Conservation (phyloP, 2,113 vertebrate species). For the Serranochromis macrocephalus region DNA sequence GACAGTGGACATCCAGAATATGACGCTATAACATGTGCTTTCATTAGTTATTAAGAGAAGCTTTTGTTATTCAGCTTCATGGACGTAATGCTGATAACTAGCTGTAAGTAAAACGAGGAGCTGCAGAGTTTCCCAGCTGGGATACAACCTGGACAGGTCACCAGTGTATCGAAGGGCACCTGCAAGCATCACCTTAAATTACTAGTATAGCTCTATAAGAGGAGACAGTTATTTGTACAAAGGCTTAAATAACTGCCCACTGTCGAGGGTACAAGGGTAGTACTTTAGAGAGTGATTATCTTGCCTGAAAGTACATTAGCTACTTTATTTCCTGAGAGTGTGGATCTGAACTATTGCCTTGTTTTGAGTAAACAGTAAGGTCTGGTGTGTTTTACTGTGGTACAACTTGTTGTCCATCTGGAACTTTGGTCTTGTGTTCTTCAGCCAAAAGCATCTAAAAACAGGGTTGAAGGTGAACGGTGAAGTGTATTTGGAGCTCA, state of each 20-base stretch:
- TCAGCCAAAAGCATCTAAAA: background rate
- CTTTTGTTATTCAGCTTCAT: background rate
- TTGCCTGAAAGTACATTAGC: background rate
- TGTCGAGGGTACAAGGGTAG: background rate
- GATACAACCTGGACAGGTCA: background rate
- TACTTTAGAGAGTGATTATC: background rate
- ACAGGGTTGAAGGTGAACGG: background rate
- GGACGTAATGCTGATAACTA: background rate
- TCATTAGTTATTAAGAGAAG: background rate
- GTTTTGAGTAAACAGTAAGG: background rate
- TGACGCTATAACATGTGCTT: accelerated
- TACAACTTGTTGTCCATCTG: background rate
- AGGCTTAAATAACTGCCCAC: too few relatives aligned
- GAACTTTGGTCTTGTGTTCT: background rate
- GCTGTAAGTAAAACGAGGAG: background rate
- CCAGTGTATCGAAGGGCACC: background rate
- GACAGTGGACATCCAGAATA: background rate
- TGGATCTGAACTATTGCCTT: background rate
- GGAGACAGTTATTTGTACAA: background rate
- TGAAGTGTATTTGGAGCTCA: constrained; percentile 13
- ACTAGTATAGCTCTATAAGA: background rate
- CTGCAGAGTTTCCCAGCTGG: background rate
- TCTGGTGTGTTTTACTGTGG: background rate
- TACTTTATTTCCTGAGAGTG: accelerated
- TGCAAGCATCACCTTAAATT: background rate